Percentiles rank a stretch among this genome's conserved stretches.
phyloP scores from a whole-genome alignment of 2,113 vertebrate species.

The Chroicocephalus ridibundus region DNA sequence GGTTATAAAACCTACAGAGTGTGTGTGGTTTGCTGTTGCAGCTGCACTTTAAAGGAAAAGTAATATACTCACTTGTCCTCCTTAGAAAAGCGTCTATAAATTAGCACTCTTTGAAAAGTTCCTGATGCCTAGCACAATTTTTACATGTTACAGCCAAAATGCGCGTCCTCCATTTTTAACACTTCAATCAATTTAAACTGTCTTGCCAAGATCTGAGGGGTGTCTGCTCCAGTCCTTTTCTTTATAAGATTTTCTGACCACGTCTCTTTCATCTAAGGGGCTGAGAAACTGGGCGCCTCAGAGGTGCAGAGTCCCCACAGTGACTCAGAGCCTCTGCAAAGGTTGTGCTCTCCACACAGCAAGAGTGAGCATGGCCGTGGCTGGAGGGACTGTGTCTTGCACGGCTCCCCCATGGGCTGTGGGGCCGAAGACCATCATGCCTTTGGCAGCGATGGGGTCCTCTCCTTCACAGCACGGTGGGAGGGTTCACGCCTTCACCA shows the following conservation, averaged over 20 bases:
- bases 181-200: background rate
- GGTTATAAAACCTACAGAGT: constrained; percentile 24
- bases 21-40: constrained; percentile 58
- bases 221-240: background rate
- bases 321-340: background rate
- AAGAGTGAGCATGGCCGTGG: background rate
- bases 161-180: background rate
- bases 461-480: background rate
- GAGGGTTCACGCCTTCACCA: background rate
- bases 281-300: background rate
- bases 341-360: background rate
- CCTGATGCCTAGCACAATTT: background rate
- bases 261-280: background rate
- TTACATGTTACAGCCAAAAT: background rate
- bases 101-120: constrained; percentile 35
- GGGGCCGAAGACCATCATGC: background rate
- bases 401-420: rapidly evolving
- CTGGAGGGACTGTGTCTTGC: background rate
- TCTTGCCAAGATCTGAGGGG: background rate
- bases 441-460: background rate
- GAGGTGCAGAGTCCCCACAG: background rate
- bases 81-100: constrained; percentile 57
- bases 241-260: background rate
- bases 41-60: constrained; percentile 56
- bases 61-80: constrained; percentile 16